Percentiles rank a stretch among this genome's conserved stretches.
Conservation (phyloP, 2,888 invertebrate genomes). For the Thecophora atra region DNA sequence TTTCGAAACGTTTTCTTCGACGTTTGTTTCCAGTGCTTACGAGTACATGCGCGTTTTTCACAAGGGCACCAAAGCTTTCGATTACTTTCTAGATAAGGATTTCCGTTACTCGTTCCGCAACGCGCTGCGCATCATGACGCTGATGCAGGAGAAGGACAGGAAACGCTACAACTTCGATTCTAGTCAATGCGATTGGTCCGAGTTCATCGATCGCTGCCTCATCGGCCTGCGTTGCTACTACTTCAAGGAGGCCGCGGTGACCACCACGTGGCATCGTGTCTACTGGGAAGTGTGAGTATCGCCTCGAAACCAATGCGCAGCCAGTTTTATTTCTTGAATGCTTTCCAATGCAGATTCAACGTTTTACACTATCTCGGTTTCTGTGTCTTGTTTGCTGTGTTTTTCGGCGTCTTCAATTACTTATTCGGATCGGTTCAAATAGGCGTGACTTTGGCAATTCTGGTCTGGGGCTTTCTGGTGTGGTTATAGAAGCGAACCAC, state of each 20-base stretch:
- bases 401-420: conserved; percentile 50
- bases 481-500: conserved; percentile 56
- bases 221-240: conserved; percentile 64
- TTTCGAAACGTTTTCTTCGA: too few relatives aligned
- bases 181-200: conserved; percentile 64
- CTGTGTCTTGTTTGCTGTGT: conserved; percentile 52
- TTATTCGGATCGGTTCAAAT: conserved; percentile 54
- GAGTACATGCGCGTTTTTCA: conserved; percentile 66
- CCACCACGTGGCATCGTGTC: conserved; percentile 63
- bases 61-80: conserved; percentile 65
- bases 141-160: conserved; percentile 60
- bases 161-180: conserved; percentile 64
- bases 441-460: conserved; percentile 54
- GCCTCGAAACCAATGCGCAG: not conserved
- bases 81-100: conserved; percentile 64
- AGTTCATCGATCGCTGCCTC: conserved; percentile 63
- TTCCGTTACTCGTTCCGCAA: conserved; percentile 65
- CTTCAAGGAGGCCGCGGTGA: conserved; percentile 63
- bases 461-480: conserved; percentile 61
- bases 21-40: conserved; percentile 50
- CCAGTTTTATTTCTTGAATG: not conserved
- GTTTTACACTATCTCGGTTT: conserved; percentile 60
- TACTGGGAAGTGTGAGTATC: conserved; percentile 64
- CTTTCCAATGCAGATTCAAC: conserved; percentile 55
- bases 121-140: conserved; percentile 58